Conservation (phyloP, 53 echinoderm and acorn worm genomes). For the Zoroaster sp. region DNA sequence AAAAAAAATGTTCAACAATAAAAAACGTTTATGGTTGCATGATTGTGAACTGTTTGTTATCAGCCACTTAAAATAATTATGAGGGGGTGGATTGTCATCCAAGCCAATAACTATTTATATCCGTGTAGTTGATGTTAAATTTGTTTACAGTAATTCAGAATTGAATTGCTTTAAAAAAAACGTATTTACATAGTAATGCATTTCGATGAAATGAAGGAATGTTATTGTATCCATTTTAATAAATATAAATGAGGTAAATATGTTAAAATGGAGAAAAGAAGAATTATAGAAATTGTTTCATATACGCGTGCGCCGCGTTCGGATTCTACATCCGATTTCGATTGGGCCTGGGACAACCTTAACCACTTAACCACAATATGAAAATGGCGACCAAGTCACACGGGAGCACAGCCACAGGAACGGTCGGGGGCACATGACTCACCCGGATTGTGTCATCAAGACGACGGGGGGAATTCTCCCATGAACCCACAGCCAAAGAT, state of each 20-base stretch:
- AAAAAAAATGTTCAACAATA: too few relatives aligned
- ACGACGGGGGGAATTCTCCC: slow-evolving; percentile 3
- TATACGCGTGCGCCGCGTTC: not conserved
- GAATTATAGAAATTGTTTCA: not conserved
- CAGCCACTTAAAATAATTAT: not conserved
- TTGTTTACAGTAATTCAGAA: not conserved
- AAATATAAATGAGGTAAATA: too few relatives aligned
- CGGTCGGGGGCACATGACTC: slow-evolving; percentile 42
- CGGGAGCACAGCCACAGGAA: not conserved
- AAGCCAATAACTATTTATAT: not conserved
- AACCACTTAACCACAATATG: not conserved
- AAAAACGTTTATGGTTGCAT: not conserved
- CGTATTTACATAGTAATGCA: not conserved
- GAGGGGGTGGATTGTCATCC: slow-evolving; percentile 23
- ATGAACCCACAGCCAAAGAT: not conserved
- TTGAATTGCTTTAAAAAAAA: not conserved
- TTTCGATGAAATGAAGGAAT: too few relatives aligned
- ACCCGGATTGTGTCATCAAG: slow-evolving; percentile 24
- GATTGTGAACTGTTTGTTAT: not conserved
- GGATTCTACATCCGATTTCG: too few relatives aligned
- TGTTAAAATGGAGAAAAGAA: too few relatives aligned
- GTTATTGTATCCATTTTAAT: too few relatives aligned
- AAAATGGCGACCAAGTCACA: slow-evolving; percentile 39
- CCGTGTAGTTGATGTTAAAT: slow-evolving; percentile 19
- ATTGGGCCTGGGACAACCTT: not conserved